Base-by-base conservation (phyloP, 92 coral and sea anemone genomes). In the Bergia puertoricense region DNA sequence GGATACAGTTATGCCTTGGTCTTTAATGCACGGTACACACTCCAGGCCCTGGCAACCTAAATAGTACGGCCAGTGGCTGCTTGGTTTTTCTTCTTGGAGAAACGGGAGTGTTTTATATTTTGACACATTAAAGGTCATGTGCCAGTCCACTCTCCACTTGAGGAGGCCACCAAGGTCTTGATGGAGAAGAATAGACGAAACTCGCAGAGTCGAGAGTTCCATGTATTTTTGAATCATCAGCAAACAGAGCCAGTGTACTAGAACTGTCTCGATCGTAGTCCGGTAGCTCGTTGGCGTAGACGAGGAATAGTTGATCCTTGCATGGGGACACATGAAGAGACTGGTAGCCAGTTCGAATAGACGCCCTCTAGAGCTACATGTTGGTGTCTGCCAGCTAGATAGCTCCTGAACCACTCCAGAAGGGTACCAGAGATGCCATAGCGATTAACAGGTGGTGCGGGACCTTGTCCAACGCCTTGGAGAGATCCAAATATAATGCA, bases 241-340 rank as follows among this genome's bases (percentile, higher is more conserved):
- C 46, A 43, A 43, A 43, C 3, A 43, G 5, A 5, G 46, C 46
- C 46, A 88, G 20, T 23, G 39, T 82, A 30, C 30, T 0, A 20
- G 93, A 91, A 13, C 79, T 86, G 46, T 45, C 39, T 50, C 7
- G 11, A 39, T 74, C 39, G 51, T 91, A 91, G 8, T 80, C 50
- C 22, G 85, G 93, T 76, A 91, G 16, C 37, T 91, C 91, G 71
- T 91, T 91, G 76, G 39, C 67, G 74, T 81, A 91, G 4, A 88
- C 93, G 75, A 88, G 30, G 30, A 30, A 30, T 30, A 30, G 30
- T 30, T 30, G 30, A 30, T 30, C 30, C 30, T 30, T 30, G 30
- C 30, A 30, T 30, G 57, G 15, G 11, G 8, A 51, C 15, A 51
- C 15, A 2, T 11, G 51, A 46, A 46, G 51, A 46, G 51, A 4